A percentile compares a stretch with the other conserved stretches of the same genome.
These are phyloP conservation scores for Lagenorhynchus albirostris DNA, from an alignment of 2,113 vertebrate genomes.

Conservation along the genomic window DNA sequence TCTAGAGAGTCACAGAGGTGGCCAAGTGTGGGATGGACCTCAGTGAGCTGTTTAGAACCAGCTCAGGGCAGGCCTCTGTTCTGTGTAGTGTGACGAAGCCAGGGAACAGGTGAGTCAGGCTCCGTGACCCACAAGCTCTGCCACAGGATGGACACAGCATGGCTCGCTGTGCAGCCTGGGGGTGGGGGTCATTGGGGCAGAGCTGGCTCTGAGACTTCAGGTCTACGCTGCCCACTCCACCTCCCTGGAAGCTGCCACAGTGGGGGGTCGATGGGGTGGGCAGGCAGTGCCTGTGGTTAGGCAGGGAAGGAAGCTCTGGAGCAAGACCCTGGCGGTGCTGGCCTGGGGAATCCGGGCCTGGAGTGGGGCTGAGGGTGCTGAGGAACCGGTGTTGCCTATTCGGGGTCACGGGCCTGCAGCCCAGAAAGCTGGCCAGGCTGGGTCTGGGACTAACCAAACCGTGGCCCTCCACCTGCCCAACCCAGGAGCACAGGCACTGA, in stretches of 20 bases:
- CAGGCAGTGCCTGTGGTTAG: neutral
- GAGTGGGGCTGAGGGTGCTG: neutral
- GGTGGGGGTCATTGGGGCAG: neutral
- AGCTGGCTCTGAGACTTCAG: neutral
- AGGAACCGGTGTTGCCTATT: fast-evolving
- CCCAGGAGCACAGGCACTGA: neutral
- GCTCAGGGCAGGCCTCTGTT: neutral
- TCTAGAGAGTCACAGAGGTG: neutral
- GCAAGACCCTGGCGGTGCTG: neutral
- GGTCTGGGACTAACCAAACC: neutral
- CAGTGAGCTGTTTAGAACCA: neutral
- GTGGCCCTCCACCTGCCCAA: neutral
- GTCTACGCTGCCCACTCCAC: neutral
- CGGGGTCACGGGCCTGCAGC: neutral
- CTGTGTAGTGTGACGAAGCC: neutral
- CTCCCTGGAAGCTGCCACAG: neutral
- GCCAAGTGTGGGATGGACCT: neutral
- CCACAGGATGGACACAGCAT: neutral
- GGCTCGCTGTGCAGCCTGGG: neutral
- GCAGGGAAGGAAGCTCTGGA: neutral
- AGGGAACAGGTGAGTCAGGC: neutral
- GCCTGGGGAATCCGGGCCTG: neutral
- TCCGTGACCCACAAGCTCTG: neutral
- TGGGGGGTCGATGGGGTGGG: neutral
- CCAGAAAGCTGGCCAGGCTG: neutral